phyloP scores from a whole-genome alignment of 2,888 invertebrate genomes.

The Oscheius sp. region DNA sequence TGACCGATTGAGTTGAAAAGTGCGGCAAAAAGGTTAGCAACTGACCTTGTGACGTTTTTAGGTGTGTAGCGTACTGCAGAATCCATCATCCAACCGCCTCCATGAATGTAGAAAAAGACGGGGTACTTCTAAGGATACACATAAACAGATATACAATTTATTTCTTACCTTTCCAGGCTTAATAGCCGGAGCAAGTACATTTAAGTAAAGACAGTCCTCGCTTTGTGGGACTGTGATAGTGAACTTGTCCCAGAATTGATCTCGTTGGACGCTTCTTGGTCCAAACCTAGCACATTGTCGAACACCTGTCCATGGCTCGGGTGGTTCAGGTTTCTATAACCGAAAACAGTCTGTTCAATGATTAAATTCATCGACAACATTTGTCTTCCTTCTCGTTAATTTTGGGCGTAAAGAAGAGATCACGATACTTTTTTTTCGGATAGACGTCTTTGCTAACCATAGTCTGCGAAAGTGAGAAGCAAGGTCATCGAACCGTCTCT shows the following conservation, averaged over 20 bases:
- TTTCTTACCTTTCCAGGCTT: slow-evolving; percentile 29
- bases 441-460: no score
- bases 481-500: neutral
- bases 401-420: no score
- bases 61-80: slow-evolving; percentile 55
- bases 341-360: no score
- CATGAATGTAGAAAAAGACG: slow-evolving; percentile 70
- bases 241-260: slow-evolving; percentile 60
- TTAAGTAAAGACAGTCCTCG: slow-evolving; percentile 68
- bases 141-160: no score
- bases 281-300: slow-evolving; percentile 52
- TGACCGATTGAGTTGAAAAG: slow-evolving; percentile 2
- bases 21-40: neutral
- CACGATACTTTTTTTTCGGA: no score
- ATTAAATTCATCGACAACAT: no score
- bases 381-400: no score
- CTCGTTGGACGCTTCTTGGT: slow-evolving; percentile 60
- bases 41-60: slow-evolving; percentile 53
- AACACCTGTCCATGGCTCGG: slow-evolving; percentile 61
- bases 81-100: slow-evolving; percentile 68
- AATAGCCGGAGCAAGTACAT: slow-evolving; percentile 63
- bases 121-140: slow-evolving; percentile 58
- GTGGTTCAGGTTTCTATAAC: slow-evolving; percentile 59
- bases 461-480: no score
- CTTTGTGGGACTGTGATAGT: slow-evolving; percentile 57